phyloP scores from a whole-genome alignment of 2,113 vertebrate species.

The Acanthochromis polyacanthus region DNA sequence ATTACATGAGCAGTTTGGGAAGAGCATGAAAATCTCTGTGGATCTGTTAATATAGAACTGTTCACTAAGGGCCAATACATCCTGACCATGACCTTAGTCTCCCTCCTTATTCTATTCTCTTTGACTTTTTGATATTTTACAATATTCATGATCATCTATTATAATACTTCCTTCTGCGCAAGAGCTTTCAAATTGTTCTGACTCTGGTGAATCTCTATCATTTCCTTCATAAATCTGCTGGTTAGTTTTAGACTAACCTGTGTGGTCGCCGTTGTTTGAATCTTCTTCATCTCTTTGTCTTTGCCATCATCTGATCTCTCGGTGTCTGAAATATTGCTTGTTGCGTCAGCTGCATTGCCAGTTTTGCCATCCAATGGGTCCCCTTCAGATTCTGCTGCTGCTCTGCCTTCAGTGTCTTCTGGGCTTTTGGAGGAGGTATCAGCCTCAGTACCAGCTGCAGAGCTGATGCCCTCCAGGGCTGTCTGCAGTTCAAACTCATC shows the following conservation, averaged over 20 bases:
- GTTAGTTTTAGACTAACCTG: conserved; percentile 75
- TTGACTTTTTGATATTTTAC: not conserved
- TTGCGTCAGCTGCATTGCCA: conserved; percentile 84
- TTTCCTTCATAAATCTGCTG: not conserved
- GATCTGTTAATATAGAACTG: conserved; percentile 43
- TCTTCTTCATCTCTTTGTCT: conserved; percentile 94
- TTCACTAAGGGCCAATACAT: conserved; percentile 40
- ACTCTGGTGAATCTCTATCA: not conserved
- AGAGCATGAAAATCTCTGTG: conserved; percentile 41
- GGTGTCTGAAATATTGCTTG: conserved; percentile 83
- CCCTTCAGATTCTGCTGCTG: conserved; percentile 80
- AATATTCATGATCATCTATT: not conserved
- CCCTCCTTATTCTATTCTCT: not conserved
- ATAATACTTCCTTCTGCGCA: conserved; percentile 9
- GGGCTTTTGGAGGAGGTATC: conserved; percentile 85
- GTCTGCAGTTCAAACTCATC: conserved; percentile 92
- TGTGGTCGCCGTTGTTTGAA: conserved; percentile 94
- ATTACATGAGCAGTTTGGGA: conserved; percentile 36
- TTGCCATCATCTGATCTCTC: conserved; percentile 92
- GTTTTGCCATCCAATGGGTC: conserved; percentile 86
- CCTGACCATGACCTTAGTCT: conserved; percentile 35
- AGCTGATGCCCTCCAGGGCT: conserved; percentile 81
- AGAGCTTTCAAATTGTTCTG: conserved; percentile 8
- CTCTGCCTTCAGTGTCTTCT: conserved; percentile 77
- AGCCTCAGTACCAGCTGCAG: conserved; percentile 80